Evolutionary conservation across 2,888 invertebrate species (phyloP).

Genomic region (Monochamus alternatus): DNA sequence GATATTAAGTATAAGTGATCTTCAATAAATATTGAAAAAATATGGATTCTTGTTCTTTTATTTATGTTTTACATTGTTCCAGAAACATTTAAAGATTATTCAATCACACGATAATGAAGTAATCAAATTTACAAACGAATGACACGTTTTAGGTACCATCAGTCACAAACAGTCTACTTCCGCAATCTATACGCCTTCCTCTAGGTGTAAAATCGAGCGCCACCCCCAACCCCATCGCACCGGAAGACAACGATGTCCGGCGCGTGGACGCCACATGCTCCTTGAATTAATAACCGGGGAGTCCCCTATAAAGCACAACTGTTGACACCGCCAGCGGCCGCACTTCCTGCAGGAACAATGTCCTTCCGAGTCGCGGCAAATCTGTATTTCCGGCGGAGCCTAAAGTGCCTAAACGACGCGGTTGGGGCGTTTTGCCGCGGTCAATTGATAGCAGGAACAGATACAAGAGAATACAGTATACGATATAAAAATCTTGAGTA

Average conservation of each 20-base stretch:
- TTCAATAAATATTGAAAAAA: too few relatives aligned
- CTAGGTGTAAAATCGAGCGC: background rate
- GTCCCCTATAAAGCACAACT: constrained; percentile 62
- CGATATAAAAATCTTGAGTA: too few relatives aligned
- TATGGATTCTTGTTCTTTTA: too few relatives aligned
- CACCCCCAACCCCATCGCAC: constrained; percentile 35
- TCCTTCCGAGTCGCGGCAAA: constrained; percentile 59
- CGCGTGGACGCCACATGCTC: constrained; percentile 50
- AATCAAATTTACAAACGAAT: too few relatives aligned
- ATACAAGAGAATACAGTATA: background rate
- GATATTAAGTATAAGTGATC: too few relatives aligned
- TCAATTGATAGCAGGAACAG: background rate
- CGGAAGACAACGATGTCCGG: constrained; percentile 54
- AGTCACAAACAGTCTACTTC: background rate
- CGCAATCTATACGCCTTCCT: background rate
- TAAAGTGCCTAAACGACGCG: constrained; percentile 22
- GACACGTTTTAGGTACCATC: too few relatives aligned
- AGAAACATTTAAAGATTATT: too few relatives aligned
- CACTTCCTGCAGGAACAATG: constrained; percentile 62
- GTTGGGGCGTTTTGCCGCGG: constrained; percentile 11
- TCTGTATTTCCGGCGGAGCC: constrained; percentile 58
- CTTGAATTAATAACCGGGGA: constrained; percentile 61
- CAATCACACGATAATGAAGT: too few relatives aligned
- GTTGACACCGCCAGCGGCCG: constrained; percentile 64
- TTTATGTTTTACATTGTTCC: too few relatives aligned